Conservation (phyloP, 2,113 vertebrate species). For the Hemiscyllium ocellatum region DNA sequence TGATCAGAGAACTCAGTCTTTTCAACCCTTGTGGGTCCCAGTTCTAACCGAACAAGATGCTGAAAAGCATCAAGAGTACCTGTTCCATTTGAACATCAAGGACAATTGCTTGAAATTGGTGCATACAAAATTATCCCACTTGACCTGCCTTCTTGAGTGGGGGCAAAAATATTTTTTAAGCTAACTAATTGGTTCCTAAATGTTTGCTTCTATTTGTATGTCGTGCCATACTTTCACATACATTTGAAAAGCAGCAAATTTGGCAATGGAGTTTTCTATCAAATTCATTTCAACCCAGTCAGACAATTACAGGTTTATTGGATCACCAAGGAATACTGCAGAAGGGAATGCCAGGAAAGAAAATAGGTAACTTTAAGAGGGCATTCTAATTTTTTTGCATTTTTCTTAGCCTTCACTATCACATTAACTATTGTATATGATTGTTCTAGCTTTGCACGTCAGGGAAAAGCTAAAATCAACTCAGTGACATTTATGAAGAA, state of each 20-base stretch:
- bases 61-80: background rate
- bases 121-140: too few relatives aligned
- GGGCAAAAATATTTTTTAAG: too few relatives aligned
- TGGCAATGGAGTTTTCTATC: background rate
- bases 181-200: too few relatives aligned
- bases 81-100: background rate
- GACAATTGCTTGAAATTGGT: background rate
- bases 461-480: background rate
- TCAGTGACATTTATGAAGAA: background rate
- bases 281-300: background rate
- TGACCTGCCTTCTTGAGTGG: background rate
- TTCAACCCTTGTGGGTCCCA: too few relatives aligned
- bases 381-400: background rate
- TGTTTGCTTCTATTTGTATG: background rate
- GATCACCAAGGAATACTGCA: slow-evolving; percentile 1
- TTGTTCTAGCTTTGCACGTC: background rate
- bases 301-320: background rate
- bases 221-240: background rate
- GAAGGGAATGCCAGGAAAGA: background rate
- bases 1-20: background rate
- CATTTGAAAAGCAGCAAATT: background rate
- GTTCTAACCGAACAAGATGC: background rate
- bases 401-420: background rate
- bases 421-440: background rate
- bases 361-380: background rate